Conservation (phyloP, 1,140 invertebrate genomes). For the Sycobia sp. region DNA sequence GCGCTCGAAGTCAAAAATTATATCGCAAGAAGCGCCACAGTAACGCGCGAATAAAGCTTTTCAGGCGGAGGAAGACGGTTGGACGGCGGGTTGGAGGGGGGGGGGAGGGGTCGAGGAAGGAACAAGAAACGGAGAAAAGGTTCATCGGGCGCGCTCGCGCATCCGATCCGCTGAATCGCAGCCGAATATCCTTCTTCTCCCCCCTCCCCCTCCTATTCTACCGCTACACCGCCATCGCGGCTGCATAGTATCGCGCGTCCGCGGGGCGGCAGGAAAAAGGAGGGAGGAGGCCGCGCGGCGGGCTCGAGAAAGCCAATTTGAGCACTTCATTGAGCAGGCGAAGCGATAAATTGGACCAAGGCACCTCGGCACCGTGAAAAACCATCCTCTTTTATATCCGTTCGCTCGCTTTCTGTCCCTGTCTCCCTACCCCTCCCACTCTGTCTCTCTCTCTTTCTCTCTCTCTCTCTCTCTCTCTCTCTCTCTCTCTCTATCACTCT, state of each 20-base stretch:
- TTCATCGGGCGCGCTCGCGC: background rate
- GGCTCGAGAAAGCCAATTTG: constrained; percentile 22
- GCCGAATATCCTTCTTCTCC: constrained; percentile 3
- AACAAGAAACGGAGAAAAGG: background rate
- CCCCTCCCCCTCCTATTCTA: no score
- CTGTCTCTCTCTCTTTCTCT: no score
- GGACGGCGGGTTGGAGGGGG: no score
- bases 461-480: no score
- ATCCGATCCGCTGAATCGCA: background rate
- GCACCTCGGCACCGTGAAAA: constrained; percentile 13
- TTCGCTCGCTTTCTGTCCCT: background rate
- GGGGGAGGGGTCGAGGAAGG: background rate
- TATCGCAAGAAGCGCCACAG: no score
- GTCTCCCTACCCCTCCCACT: no score
- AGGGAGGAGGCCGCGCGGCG: background rate
- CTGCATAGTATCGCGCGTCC: background rate
- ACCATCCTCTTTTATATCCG: constrained; percentile 12
- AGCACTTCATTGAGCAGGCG: constrained; percentile 29
- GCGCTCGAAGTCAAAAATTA: no score
- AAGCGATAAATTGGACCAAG: constrained; percentile 32
- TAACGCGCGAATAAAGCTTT: no score
- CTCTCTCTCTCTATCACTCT: no score
- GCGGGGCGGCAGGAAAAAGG: background rate
- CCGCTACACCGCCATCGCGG: no score
- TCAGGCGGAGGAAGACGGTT: no score